Evolutionary conservation across 2,888 invertebrate species (phyloP), one percentile per base, ranked within the genome.

Genomic region (Polietes domitor): DNA sequence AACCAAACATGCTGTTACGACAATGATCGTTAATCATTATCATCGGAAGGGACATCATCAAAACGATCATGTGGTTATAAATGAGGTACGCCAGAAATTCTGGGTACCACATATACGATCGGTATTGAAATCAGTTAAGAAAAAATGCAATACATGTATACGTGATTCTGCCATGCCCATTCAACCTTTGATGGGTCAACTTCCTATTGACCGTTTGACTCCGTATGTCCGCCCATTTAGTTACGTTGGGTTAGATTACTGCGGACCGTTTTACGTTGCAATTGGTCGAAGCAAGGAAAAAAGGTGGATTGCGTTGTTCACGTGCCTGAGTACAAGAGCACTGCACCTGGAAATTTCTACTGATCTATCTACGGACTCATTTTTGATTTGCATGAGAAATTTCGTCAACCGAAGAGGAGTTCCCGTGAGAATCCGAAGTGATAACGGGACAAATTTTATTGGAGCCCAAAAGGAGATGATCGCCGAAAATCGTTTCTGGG

Each of bases 111-210:
- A n/a, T n/a, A n/a, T n/a, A n/a, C n/a, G 81, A 77, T 61, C 80
- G 0, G 26, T 85, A n/a, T 21, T 85, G 17, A 77, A 61, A 26
- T 41, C 70, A 10, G 74, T 85, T 6, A 82, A 85, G 15, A 73
- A 43, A 17, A 10, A n/a, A 15, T 79, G 58, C 24, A 0, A 53
- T 0, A 32, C 21, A 1, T 85, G 83, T 50, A 53, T 75, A 3
- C 28, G 10, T 1, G 47, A 65, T 6, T 10, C n/a, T 12, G 75
- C 76, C 24, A 83, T n/a, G n/a, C n/a, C n/a, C n/a, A n/a, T n/a
- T n/a, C n/a, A 85, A 15, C 87, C 87, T 15, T 37, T 82, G n/a
- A 87, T 88, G 87, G 88, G 85, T 15, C 86, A 86, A 41, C 32
- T 87, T 7, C 85, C 85, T 0, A 5, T 65, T 6, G 87, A 86